Conservation (phyloP, 2,113 vertebrate genomes). For the Propithecus coquereli region DNA sequence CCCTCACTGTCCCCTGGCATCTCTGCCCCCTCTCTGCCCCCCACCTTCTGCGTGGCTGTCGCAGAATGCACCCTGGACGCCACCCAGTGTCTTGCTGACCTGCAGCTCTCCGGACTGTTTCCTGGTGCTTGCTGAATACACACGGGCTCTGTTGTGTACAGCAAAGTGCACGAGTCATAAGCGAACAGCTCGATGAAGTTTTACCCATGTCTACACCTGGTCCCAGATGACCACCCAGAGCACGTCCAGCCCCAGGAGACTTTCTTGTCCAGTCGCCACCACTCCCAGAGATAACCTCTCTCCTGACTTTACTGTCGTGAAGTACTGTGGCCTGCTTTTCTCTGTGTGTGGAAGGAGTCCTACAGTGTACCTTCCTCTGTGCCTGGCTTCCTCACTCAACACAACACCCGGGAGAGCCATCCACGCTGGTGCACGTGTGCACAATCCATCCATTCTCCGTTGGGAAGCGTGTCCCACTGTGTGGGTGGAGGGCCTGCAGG, state of each 20-base stretch:
- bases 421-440: rapidly evolving
- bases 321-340: background rate
- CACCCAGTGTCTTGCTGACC: background rate
- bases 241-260: background rate
- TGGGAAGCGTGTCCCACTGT: rapidly evolving
- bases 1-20: background rate
- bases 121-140: background rate
- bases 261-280: rapidly evolving
- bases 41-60: background rate
- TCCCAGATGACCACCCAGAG: background rate
- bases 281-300: background rate
- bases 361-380: rapidly evolving
- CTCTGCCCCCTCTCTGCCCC: background rate
- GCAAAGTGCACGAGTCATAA: background rate
- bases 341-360: background rate
- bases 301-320: no score
- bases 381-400: background rate
- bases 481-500: rapidly evolving
- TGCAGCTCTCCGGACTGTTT: background rate
- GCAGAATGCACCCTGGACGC: no score
- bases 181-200: background rate
- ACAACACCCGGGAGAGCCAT: background rate
- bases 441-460: background rate
- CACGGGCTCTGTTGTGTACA: background rate
- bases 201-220: background rate